A percentile compares a stretch with the other conserved stretches of the same genome.
Conservation (phyloP, 2,113 vertebrate genomes). For the Corydoras maculifer region DNA sequence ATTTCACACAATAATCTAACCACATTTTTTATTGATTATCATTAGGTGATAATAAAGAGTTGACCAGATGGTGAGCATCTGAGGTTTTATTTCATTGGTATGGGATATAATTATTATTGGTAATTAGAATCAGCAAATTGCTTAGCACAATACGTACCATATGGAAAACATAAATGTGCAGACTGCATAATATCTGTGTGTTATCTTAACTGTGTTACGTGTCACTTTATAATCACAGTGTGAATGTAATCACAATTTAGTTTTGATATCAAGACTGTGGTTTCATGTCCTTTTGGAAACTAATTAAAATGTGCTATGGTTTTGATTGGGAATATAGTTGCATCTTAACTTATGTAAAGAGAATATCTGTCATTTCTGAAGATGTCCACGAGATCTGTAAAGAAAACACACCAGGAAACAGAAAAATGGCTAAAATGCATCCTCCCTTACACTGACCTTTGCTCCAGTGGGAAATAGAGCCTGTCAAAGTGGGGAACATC, state of each 20-base stretch:
- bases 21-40: not conserved
- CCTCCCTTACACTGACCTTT: constrained; percentile 52
- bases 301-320: too few relatives aligned
- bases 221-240: not conserved
- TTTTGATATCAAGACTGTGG: constrained; percentile 8
- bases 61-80: constrained; percentile 1
- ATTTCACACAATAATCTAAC: not conserved
- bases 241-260: not conserved
- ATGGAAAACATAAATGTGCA: not conserved
- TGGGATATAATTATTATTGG: constrained; percentile 3
- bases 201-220: constrained; percentile 3
- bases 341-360: too few relatives aligned
- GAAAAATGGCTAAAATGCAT: constrained; percentile 61
- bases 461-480: constrained; percentile 54
- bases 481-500: constrained; percentile 65
- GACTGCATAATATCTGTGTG: not conserved
- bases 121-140: constrained; percentile 20
- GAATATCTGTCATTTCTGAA: too few relatives aligned
- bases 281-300: not conserved
- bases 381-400: not conserved
- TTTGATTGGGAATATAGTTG: too few relatives aligned
- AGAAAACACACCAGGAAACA: not conserved
- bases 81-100: not conserved
- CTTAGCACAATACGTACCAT: constrained; percentile 2
- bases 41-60: not conserved